Percentiles rank a stretch among this genome's conserved stretches.
These are phyloP conservation scores for Trichopoda pennipes DNA, from an alignment of 2,888 invertebrate species.

Conservation along the genomic window DNA sequence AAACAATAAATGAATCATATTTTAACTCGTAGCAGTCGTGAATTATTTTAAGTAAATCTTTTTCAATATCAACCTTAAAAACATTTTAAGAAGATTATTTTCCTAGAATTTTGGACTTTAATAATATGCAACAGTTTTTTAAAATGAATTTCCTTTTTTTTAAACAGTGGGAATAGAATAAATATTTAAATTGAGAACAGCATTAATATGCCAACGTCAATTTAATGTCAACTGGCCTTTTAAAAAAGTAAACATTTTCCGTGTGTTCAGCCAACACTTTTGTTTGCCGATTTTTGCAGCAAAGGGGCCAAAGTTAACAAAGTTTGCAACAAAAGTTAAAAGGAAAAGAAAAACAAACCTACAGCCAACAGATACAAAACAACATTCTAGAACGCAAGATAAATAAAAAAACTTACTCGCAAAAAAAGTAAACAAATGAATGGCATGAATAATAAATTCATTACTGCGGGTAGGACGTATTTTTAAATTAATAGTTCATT, in stretches of 20 bases:
- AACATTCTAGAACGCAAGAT: background rate
- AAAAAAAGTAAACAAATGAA: conserved; percentile 22
- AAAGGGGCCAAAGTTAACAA: too few relatives aligned
- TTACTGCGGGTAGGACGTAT: too few relatives aligned
- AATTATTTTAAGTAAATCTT: background rate
- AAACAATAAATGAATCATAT: too few relatives aligned
- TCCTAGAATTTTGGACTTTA: too few relatives aligned
- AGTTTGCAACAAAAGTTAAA: too few relatives aligned
- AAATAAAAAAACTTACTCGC: background rate
- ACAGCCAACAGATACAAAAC: conserved; percentile 9
- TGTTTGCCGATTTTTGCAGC: background rate
- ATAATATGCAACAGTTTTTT: background rate
- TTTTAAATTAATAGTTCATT: too few relatives aligned
- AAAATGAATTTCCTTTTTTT: too few relatives aligned
- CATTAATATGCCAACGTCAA: conserved; percentile 34
- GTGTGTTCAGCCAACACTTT: conserved; percentile 4
- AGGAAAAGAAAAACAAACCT: too few relatives aligned
- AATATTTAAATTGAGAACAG: conserved; percentile 22
- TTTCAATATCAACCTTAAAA: background rate
- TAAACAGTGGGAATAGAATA: too few relatives aligned
- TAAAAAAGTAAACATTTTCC: background rate
- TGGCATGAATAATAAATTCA: conserved; percentile 30
- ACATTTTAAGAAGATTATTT: too few relatives aligned
- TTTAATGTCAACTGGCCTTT: conserved; percentile 39
- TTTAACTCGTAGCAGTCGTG: too few relatives aligned